Evolutionary conservation across 2,113 vertebrate genomes (phyloP).

Genomic region (Numenius arquata): DNA sequence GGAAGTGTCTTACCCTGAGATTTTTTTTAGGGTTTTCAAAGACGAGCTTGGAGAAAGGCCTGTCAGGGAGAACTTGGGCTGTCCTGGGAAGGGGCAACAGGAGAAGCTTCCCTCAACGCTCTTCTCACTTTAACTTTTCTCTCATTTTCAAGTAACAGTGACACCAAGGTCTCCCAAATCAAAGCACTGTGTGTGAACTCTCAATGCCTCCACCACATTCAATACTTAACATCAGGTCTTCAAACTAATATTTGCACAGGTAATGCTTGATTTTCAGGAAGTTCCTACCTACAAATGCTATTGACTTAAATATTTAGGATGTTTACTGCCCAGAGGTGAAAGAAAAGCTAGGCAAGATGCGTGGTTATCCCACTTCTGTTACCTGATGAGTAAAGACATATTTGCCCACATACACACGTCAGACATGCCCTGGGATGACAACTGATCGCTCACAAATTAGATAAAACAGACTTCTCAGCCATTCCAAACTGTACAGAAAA

Average conservation of each 20-base stretch:
- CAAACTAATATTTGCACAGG: background rate
- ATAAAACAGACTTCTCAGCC: background rate
- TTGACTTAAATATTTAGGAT: background rate
- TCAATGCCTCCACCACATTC: background rate
- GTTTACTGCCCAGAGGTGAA: background rate
- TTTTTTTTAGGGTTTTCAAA: background rate
- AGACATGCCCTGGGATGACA: background rate
- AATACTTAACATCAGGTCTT: background rate
- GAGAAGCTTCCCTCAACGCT: background rate
- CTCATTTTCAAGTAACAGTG: background rate
- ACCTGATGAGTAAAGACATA: background rate
- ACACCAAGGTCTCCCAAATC: background rate
- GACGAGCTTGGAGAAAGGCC: background rate
- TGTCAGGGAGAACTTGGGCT: background rate
- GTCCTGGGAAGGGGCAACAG: background rate
- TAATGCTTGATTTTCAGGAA: background rate
- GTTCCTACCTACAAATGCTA: background rate
- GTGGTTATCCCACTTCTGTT: background rate
- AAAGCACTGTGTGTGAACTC: background rate
- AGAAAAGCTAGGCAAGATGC: background rate
- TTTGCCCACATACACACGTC: background rate
- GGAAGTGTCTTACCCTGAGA: background rate
- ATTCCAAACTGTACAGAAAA: background rate
- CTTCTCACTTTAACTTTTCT: background rate
- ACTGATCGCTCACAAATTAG: background rate